phyloP scores from a whole-genome alignment of 1,140 invertebrate species.

The Mesaphorura yosii region DNA sequence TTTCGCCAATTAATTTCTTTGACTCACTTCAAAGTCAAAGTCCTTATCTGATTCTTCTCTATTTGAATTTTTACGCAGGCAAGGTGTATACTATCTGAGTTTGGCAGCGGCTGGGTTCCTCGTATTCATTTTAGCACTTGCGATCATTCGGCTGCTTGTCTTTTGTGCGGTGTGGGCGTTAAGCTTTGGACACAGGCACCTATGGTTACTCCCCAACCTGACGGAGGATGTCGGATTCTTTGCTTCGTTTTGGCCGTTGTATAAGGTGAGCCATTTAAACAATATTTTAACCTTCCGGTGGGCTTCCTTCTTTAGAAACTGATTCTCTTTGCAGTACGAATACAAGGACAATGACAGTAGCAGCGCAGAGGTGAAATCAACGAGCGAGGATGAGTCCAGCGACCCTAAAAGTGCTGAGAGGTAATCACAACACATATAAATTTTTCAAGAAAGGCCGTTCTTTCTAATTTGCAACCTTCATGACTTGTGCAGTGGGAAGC shows the following conservation, averaged over 20 bases:
- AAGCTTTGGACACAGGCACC: constrained; percentile 79
- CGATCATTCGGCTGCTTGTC: constrained; percentile 74
- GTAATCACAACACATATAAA: too few species aligned
- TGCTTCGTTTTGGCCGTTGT: constrained; percentile 95
- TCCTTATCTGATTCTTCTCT: constrained; percentile 13
- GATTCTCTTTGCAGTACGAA: constrained; percentile 49
- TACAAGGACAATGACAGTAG: constrained; percentile 60
- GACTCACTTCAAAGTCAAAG: neutral
- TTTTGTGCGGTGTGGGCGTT: constrained; percentile 84
- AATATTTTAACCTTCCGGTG: neutral
- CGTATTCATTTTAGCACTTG: constrained; percentile 79
- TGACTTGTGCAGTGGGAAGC: too few species aligned
- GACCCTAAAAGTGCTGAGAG: too few species aligned
- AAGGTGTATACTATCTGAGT: constrained; percentile 93
- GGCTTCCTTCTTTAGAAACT: too few species aligned
- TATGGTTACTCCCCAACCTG: constrained; percentile 95
- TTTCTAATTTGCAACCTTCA: too few species aligned
- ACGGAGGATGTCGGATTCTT: constrained; percentile 98
- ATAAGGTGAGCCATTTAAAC: constrained; percentile 52
- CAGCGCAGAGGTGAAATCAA: constrained; percentile 41
- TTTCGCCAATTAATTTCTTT: too few species aligned
- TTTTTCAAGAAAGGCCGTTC: too few species aligned
- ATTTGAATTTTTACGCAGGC: constrained; percentile 40
- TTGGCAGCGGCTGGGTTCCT: constrained; percentile 87
- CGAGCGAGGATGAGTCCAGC: constrained; percentile 29